Conservation (phyloP, 2,797 vertebrate species). For the Tenualosa ilisha region DNA sequence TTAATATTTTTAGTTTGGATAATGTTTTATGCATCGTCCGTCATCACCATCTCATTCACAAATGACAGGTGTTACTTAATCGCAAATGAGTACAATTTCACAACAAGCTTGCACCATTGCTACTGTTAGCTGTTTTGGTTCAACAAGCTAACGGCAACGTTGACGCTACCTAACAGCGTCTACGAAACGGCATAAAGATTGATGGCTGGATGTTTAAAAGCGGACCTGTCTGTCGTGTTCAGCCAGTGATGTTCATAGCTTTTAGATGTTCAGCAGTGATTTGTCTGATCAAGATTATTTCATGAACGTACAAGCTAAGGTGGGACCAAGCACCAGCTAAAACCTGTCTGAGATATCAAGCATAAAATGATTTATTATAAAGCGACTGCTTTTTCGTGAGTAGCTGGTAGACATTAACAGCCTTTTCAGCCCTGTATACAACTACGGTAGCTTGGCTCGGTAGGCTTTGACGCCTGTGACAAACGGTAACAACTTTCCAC, state of each 20-base stretch:
- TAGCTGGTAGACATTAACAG: no score
- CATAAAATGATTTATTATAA: no score
- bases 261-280: not conserved
- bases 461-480: not conserved
- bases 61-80: not conserved
- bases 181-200: not conserved
- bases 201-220: not conserved
- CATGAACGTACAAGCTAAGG: not conserved
- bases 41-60: not conserved
- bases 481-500: not conserved
- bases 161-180: not conserved
- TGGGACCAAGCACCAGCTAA: no score
- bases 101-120: not conserved
- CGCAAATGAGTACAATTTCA: not conserved
- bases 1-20: no score
- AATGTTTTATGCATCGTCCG: not conserved
- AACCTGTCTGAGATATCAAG: no score
- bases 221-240: conserved; percentile 17
- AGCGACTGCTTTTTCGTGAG: no score
- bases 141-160: not conserved
- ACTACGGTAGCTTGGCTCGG: not conserved
- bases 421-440: not conserved
- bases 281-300: not conserved
- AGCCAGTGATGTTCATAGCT: not conserved
- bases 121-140: not conserved